Evolutionary conservation across 2,888 invertebrate species (phyloP), one percentile per base, ranked within the genome.

Genomic region (Drosophila rubida): DNA sequence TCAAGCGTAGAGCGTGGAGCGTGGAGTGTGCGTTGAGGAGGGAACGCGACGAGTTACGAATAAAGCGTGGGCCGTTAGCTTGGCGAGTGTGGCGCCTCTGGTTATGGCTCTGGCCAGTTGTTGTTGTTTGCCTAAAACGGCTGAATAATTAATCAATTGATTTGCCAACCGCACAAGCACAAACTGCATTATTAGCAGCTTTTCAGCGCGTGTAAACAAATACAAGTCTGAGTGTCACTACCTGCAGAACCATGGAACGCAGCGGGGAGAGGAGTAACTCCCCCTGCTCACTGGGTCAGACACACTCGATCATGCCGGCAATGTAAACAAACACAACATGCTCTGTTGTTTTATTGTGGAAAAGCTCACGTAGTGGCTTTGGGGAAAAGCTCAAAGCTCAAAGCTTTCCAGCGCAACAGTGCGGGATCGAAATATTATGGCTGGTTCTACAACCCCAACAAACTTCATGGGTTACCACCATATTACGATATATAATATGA

Each of bases 141-240:
- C 53, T 70, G 73, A 64, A 81, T 84, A 81, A 78, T 75, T 71
- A 81, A 73, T 73, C 54, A 62, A 55, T 63, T 54, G 57, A 64
- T 53, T 62, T 39, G 30, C 48, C 51, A 75, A 49, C 14, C 41
- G 42, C 7, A 13, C 11, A 22, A 13, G 27, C 42, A 16, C 23
- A 44, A 37, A 66, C 41, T 68, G 57, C 68, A 51, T 11, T n/a
- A 57, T 58, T 55, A 55, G 48, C 61, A 46, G 58, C 25, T 44
- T 55, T 50, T 50, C 48, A 42, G 41, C 35, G 41, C 25, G 30
- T 41, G 13, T 37, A 39, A 69, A 48, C 51, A 80, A 42, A 54
- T 35, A 41, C 51, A 14, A 39, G 6, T 14, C 37, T 9, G 7
- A 37, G 27, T 55, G 49, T 27, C 16, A 25, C 48, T 22, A 41